Evolutionary conservation across 2,888 invertebrate genomes (phyloP).

Genomic region (Oasisia sp.): DNA sequence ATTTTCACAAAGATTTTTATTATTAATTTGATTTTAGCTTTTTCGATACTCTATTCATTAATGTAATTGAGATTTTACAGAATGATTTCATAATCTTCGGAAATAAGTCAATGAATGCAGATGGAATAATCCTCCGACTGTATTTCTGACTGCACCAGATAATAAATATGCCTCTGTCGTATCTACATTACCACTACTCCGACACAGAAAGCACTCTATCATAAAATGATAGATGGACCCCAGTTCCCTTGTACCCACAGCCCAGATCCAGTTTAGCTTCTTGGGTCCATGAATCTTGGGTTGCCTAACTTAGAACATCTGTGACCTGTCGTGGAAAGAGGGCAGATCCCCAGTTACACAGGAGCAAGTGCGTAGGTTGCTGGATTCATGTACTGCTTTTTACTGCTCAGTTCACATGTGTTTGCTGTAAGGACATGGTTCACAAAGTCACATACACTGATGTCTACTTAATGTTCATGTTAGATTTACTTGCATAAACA

Average conservation of each 20-base stretch:
- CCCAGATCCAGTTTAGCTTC: constrained; percentile 11
- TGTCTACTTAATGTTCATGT: background rate
- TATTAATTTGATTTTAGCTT: too few species aligned
- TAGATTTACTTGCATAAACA: background rate
- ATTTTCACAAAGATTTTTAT: too few species aligned
- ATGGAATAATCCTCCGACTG: too few species aligned
- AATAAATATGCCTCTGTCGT: too few species aligned
- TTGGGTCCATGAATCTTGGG: background rate
- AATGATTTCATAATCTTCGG: too few species aligned
- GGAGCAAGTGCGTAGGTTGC: background rate
- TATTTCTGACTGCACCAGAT: too few species aligned
- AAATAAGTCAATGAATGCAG: too few species aligned
- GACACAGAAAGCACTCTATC: too few species aligned
- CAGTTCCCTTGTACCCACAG: background rate
- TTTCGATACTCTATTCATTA: too few species aligned
- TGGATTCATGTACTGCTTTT: background rate
- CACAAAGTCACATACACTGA: background rate
- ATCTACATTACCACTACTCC: too few species aligned
- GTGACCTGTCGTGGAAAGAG: background rate
- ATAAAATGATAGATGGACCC: background rate
- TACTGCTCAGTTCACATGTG: background rate
- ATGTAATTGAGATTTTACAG: too few species aligned
- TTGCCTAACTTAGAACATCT: background rate
- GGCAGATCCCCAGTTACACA: background rate
- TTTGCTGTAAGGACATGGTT: background rate